These are phyloP conservation scores for Sceloporus undulatus DNA, from an alignment of 2,113 vertebrate genomes.

Conservation along the genomic window DNA sequence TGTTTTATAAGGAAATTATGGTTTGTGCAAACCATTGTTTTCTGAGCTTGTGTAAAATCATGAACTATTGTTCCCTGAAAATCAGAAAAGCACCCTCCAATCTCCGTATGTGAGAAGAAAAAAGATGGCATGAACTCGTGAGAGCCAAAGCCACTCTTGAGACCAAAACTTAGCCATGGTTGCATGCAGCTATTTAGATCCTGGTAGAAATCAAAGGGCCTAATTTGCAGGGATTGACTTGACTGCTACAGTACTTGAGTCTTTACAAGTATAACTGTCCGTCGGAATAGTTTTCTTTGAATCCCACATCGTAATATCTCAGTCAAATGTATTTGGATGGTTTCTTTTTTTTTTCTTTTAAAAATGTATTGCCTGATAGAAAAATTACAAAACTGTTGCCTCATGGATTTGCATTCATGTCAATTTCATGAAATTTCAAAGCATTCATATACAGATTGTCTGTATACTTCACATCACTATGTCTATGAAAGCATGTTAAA, in stretches of 20 bases:
- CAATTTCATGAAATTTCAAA: slow-evolving; percentile 46
- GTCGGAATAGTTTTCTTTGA: background rate
- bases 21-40: background rate
- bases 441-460: slow-evolving; percentile 49
- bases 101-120: background rate
- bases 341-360: slow-evolving; percentile 21
- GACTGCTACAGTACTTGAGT: background rate
- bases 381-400: slow-evolving; percentile 45
- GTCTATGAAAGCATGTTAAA: slow-evolving; percentile 35
- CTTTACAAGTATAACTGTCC: background rate
- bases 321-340: background rate
- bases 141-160: background rate
- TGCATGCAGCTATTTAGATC: background rate
- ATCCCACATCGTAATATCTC: background rate
- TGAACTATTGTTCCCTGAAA: background rate
- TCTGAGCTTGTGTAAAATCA: background rate
- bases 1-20: background rate
- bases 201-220: background rate
- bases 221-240: too few relatives aligned
- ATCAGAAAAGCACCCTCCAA: background rate
- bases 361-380: slow-evolving; percentile 41
- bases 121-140: background rate
- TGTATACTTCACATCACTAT: slow-evolving; percentile 41
- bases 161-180: background rate
- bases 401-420: slow-evolving; percentile 54